A percentile compares a stretch with the other conserved stretches of the same genome.
Evolutionary conservation across 2,113 vertebrate genomes (phyloP).

Genomic region (Theristicus caerulescens): DNA sequence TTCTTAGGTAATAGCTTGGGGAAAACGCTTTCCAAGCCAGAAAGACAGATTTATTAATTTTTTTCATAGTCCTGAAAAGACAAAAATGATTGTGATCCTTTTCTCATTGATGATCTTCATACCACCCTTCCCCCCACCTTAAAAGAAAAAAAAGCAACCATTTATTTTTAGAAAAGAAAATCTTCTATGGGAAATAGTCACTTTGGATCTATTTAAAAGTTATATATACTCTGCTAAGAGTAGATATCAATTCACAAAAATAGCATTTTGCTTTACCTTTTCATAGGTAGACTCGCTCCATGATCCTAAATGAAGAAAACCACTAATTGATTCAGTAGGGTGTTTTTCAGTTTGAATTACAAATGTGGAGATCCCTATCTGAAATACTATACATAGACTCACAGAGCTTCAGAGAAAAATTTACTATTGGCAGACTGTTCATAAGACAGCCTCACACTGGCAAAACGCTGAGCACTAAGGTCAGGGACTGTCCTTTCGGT

Average conservation of each 20-base stretch:
- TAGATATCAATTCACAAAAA: not conserved
- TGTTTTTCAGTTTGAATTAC: not conserved
- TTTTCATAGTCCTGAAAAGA: not conserved
- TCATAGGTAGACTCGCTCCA: not conserved
- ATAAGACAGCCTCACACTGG: not conserved
- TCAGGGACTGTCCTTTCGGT: not conserved
- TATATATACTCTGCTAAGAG: not conserved
- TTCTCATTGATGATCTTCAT: not conserved
- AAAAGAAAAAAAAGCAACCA: not conserved
- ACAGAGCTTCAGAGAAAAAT: not conserved
- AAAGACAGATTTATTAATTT: not conserved
- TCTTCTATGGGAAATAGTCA: not conserved
- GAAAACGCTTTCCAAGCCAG: not conserved
- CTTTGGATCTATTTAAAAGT: not conserved
- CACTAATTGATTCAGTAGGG: not conserved
- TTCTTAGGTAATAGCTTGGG: not conserved
- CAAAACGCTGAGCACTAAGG: not conserved
- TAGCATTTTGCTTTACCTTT: not conserved
- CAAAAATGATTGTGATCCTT: not conserved
- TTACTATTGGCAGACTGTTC: rapidly evolving
- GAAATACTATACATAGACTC: not conserved
- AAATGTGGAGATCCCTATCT: not conserved
- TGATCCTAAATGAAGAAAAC: not conserved
- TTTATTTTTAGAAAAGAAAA: not conserved
- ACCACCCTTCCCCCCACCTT: not conserved